phyloP scores from a whole-genome alignment of 2,797 vertebrate genomes.

The Loriculus beryllinus region DNA sequence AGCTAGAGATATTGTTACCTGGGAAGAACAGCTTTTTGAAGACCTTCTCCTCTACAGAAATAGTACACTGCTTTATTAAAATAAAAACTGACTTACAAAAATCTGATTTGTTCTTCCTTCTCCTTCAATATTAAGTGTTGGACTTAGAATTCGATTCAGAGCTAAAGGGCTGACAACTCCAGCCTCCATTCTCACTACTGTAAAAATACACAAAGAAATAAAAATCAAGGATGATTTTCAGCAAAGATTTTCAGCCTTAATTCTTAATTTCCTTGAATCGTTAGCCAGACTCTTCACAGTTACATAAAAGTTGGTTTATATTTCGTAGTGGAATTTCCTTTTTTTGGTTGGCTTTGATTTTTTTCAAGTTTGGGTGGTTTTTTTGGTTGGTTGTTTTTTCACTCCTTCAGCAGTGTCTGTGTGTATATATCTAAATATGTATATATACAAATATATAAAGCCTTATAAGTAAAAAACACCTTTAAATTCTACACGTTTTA shows the following conservation, averaged over 20 bases:
- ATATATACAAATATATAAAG: background rate
- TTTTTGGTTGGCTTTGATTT: background rate
- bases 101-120: background rate
- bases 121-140: background rate
- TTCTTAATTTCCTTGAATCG: background rate
- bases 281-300: background rate
- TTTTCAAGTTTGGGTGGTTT: background rate
- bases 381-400: background rate
- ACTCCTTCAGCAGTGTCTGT: background rate
- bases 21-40: background rate
- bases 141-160: background rate
- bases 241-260: background rate
- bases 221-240: background rate
- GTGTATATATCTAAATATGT: rapidly evolving
- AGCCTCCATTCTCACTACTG: background rate
- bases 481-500: background rate
- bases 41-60: background rate
- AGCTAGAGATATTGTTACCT: background rate
- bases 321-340: background rate
- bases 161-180: background rate
- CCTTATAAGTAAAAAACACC: background rate
- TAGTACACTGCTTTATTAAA: background rate
- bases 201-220: background rate
- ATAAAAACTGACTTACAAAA: background rate
- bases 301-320: background rate